Base-by-base conservation (phyloP, 2,113 vertebrate species). In the Hiodon tergisus region DNA sequence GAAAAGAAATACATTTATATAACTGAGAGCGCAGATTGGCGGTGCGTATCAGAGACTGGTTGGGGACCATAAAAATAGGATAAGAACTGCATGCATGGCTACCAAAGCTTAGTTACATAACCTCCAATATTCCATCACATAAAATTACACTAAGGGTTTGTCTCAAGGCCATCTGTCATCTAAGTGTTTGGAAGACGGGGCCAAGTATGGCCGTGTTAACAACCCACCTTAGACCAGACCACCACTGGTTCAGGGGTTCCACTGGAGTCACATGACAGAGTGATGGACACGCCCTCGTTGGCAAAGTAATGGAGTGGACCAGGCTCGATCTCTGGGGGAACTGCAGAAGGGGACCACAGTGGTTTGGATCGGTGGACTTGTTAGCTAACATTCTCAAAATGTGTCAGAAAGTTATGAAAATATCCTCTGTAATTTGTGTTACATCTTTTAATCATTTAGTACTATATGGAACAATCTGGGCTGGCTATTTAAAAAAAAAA, bases 171-270 rank as follows among this genome's bases (percentile, higher is more conserved):
- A 51, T 80, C 78, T 59, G 74, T 81, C 79, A 83, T 58, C 71
- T 65, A 47, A 54, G 16, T 71, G 4, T 72, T 67, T 67, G 55
- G 75, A 76, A 54, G 69, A 72, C 69, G 57, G 50, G 67, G 72
- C 75, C 69, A 75, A 75, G 81, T 72, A 47, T 62, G 67, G 71
- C 57, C 77, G 81, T 78, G 67, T 6, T 54, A 75, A 78, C 61
- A 67, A 63, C 84, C 62, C 82, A 98, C 96, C 94, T 96, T 96
- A 81, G 91, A 86, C 96, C 96, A 98, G 83, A 88, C 85, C 69
- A 97, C 77, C 3, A 83, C 69, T 2, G 96, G 96, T 6, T 73
- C 76, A 0, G 96, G 96, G 72, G 92, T 75, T 0, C 96, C 95
- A 0, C 72, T 92, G 79, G 90, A 84, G 3, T 91, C 78, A 66